These are phyloP conservation scores for Eupithecia insigniata DNA, from an alignment of 2,888 invertebrate genomes.

Conservation along the genomic window DNA sequence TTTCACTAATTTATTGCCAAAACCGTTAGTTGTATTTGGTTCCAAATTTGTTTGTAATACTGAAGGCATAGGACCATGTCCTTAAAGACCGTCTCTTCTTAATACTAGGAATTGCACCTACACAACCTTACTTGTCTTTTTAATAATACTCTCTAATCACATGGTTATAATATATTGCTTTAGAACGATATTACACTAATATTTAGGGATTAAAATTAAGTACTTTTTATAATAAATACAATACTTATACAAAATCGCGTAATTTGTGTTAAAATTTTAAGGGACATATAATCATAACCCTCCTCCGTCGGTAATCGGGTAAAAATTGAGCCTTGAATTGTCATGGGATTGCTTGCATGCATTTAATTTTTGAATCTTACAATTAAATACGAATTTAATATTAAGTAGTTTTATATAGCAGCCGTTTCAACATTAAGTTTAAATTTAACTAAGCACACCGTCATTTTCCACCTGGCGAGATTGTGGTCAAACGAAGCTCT, in stretches of 20 bases:
- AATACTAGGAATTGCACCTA: conserved; percentile 81
- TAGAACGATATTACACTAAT: conserved; percentile 57
- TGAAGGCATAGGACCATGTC: conserved; percentile 64
- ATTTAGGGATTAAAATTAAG: conserved; percentile 42
- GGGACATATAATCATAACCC: conserved; percentile 2
- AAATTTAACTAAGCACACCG: neutral
- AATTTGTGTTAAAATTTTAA: neutral
- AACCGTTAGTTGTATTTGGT: conserved; percentile 20
- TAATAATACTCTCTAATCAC: conserved; percentile 77
- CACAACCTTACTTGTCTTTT: conserved; percentile 81
- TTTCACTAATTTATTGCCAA: conserved; percentile 14
- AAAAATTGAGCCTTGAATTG: conserved; percentile 30
- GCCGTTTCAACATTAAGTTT: neutral
- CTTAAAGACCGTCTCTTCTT: conserved; percentile 59
- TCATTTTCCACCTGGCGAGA: too few relatives aligned
- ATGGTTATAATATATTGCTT: conserved; percentile 74
- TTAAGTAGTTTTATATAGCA: neutral
- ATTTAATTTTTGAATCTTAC: too few relatives aligned
- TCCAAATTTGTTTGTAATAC: conserved; percentile 40
- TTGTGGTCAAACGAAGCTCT: too few relatives aligned
- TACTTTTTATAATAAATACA: conserved; percentile 33
- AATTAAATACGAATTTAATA: neutral
- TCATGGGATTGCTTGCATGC: neutral
- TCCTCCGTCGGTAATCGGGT: neutral
- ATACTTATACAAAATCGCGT: conserved; percentile 28